Percentiles rank a stretch among this genome's conserved stretches.
Evolutionary conservation across 2,797 vertebrate species (phyloP).

Genomic region (Enteromius fasciolatus): DNA sequence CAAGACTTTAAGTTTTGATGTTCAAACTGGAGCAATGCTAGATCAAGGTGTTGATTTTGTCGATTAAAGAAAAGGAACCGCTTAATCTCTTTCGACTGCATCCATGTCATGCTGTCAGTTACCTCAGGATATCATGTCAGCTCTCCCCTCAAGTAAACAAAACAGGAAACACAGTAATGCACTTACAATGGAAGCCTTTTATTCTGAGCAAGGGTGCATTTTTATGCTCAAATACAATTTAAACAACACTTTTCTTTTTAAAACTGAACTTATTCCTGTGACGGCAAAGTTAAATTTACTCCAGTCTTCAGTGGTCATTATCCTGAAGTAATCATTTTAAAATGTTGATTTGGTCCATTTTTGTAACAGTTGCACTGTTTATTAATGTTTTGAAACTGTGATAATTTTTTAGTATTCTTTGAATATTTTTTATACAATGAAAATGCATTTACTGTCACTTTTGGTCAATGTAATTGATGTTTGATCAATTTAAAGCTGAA

Average conservation of each 20-base stretch:
- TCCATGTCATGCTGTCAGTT: neutral
- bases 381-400: neutral
- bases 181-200: neutral
- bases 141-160: neutral
- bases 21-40: neutral
- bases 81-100: neutral
- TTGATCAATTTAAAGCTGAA: neutral
- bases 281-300: neutral
- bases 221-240: neutral
- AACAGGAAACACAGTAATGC: conserved; percentile 14
- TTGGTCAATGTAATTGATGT: neutral
- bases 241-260: neutral
- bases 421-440: neutral
- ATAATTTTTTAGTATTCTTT: neutral
- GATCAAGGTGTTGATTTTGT: conserved; percentile 7
- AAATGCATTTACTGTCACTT: neutral
- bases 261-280: neutral
- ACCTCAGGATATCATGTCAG: conserved; percentile 26
- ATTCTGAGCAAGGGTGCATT: neutral
- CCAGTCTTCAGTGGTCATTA: neutral
- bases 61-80: neutral
- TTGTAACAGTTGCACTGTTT: neutral
- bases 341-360: neutral
- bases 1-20: conserved; percentile 1
- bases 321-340: neutral